phyloP scores from a whole-genome alignment of 2,797 vertebrate species.

The Girardinus metallicus region DNA sequence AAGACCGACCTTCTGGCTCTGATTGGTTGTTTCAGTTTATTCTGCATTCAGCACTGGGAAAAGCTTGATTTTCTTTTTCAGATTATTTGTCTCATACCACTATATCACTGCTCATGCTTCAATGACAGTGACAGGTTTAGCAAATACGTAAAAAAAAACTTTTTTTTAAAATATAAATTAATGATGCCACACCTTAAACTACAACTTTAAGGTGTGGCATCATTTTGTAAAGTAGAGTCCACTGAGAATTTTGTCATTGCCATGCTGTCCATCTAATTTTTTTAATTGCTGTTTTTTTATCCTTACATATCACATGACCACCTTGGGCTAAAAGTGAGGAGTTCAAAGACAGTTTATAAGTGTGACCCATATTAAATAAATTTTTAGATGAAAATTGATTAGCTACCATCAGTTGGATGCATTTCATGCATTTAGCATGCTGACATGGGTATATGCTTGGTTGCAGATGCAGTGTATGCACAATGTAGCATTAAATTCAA shows the following conservation, averaged over 20 bases:
- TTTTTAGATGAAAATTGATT: too few species aligned
- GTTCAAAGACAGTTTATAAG: not conserved
- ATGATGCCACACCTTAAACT: too few species aligned
- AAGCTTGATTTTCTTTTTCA: too few species aligned
- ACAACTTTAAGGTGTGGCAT: not conserved
- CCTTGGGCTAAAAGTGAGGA: not conserved
- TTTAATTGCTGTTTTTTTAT: not conserved
- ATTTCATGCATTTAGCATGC: not conserved
- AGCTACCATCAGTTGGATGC: not conserved
- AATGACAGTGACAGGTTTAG: too few species aligned
- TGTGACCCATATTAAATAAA: not conserved
- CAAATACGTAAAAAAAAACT: too few species aligned
- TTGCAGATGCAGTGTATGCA: not conserved
- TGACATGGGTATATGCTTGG: not conserved
- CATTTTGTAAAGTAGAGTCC: not conserved
- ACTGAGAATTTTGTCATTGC: not conserved
- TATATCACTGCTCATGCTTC: too few species aligned
- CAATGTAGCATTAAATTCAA: not conserved
- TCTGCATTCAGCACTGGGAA: too few species aligned
- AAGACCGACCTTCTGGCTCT: too few species aligned
- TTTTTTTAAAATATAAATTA: too few species aligned
- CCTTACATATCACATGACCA: not conserved
- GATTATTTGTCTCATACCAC: too few species aligned
- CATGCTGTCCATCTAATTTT: not conserved
- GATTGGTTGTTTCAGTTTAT: too few species aligned